Base-by-base conservation (phyloP, 2,797 vertebrate genomes). In the Allobates femoralis region DNA sequence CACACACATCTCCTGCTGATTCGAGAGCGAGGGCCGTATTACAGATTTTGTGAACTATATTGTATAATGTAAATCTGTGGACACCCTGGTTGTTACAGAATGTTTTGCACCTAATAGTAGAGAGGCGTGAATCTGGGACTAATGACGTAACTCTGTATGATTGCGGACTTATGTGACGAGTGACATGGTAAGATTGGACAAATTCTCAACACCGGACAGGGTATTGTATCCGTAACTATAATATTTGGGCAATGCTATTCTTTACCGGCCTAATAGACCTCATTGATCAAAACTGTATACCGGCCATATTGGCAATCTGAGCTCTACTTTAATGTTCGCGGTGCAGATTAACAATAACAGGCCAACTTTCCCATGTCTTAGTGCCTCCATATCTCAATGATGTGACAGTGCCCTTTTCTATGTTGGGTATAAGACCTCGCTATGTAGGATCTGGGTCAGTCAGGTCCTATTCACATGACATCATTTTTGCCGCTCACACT, bases 31-130 rank as follows among this genome's bases (percentile, higher is more conserved):
- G n/a, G 79, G 26, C 46, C 28, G 34, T 51, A 53, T 67, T 67
- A 18, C 46, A 21, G 60, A 81, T 67, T 55, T 55, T 71, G 77
- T 79, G 66, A 56, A 16, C 50, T 30, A 19, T 34, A 69, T 82
- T 82, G 50, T 81, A 55, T 18, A 34, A 8, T 69, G 64, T 34
- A 71, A 55, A 55, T 69, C 66, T n/a, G 46, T 81, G 64, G 41
- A 26, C 10, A 56, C 67, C 81, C 81, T 83, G 81, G 81, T 82
- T 82, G 46, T 80, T 81, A 66, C 71, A 81, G 55, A 66, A 55
- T 66, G 50, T 76, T 82, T 77, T 75, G 79, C 79, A 81, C 58
- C 58, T 16, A 18, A 56, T 51, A 37, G 26, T 34, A 12, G 28
- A 21, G 46, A n/a, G 51, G 64, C 32, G 41, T 83, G 18, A 32